phyloP scores from a whole-genome alignment of 30 jellyfish, hydroid and myxozoan species.

The Aurelia coerulea region DNA sequence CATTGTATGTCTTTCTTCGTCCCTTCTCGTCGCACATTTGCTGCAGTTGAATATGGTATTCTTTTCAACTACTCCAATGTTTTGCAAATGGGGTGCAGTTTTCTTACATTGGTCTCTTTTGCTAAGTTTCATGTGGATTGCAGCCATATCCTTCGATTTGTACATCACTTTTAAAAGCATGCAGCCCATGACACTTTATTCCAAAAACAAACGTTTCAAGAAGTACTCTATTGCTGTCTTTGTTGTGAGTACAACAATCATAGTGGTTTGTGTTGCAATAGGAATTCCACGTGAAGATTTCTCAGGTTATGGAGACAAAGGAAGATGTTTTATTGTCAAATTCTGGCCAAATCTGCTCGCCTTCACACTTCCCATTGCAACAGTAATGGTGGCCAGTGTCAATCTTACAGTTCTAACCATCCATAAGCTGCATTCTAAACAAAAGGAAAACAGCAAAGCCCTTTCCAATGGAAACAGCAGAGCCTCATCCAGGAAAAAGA shows the following conservation, averaged over 20 bases:
- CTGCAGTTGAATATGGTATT: no score
- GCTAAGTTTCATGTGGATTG: slow-evolving; percentile 6
- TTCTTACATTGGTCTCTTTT: background rate
- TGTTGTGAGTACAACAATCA: background rate
- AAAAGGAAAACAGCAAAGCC: no score
- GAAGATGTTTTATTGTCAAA: background rate
- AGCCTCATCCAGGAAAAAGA: background rate
- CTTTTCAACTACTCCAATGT: no score
- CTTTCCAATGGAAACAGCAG: no score
- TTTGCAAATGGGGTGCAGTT: background rate
- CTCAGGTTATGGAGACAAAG: background rate
- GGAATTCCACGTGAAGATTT: background rate
- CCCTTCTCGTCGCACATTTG: no score
- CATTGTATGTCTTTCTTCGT: no score
- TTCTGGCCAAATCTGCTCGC: background rate
- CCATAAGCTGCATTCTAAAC: no score
- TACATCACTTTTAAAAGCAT: background rate
- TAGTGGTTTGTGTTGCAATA: background rate
- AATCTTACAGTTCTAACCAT: no score
- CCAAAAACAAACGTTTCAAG: background rate
- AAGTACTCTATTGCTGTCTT: background rate
- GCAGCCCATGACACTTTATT: background rate
- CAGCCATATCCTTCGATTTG: slow-evolving; percentile 3
- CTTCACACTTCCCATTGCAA: no score
- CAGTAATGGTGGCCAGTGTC: no score